These are phyloP conservation scores for Neotragus moschatus DNA, from an alignment of 2,113 vertebrate genomes.

Conservation along the genomic window DNA sequence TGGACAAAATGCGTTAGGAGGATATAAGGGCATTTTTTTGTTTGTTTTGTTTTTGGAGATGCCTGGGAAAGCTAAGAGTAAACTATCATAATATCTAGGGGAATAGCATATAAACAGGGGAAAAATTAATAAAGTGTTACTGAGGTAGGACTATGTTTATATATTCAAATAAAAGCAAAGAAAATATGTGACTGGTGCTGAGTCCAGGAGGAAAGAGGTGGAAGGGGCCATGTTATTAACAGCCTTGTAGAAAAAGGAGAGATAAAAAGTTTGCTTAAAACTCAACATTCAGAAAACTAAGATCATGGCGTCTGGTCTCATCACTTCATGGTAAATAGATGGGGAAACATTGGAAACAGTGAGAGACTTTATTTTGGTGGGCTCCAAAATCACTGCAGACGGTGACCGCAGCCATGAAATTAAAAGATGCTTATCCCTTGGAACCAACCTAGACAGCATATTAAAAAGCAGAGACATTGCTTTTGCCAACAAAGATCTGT, in stretches of 20 bases:
- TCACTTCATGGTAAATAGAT: background rate
- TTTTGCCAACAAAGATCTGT: background rate
- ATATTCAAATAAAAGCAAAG: background rate
- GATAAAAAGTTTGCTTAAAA: background rate
- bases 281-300: background rate
- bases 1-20: background rate
- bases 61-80: background rate
- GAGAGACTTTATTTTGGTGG: background rate
- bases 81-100: background rate
- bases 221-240: background rate
- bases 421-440: background rate
- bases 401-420: background rate
- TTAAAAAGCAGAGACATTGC: background rate
- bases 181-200: background rate
- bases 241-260: background rate
- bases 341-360: background rate
- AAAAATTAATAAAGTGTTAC: background rate
- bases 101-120: background rate
- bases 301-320: background rate
- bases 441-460: background rate
- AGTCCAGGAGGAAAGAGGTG: background rate
- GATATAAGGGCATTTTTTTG: background rate
- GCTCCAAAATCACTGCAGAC: background rate
- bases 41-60: background rate
- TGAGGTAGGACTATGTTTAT: background rate